These are phyloP conservation scores for Phylloscopus collybita DNA, from an alignment of 2,797 vertebrate species.

Conservation along the genomic window DNA sequence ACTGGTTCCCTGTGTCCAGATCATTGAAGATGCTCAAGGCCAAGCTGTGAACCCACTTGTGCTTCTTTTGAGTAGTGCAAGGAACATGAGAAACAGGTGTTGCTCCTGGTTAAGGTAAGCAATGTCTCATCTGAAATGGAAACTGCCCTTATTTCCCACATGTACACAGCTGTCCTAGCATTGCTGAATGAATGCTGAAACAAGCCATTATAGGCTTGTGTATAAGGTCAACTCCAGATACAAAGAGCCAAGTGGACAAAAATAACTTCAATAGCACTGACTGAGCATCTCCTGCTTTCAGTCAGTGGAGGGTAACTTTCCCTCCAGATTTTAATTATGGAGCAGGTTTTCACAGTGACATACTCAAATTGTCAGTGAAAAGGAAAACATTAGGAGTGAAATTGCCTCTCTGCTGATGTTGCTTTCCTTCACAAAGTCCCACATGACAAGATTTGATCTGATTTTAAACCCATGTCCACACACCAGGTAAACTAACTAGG, in stretches of 20 bases:
- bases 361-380: neutral
- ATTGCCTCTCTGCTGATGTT: neutral
- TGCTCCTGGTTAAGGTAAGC: neutral
- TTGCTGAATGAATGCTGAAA: neutral
- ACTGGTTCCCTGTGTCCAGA: neutral
- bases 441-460: neutral
- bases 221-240: neutral
- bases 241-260: neutral
- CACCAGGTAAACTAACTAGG: neutral
- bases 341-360: neutral
- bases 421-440: neutral
- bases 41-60: neutral
- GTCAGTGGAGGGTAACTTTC: neutral
- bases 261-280: neutral
- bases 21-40: neutral
- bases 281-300: neutral
- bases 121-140: neutral
- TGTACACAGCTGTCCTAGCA: neutral
- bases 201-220: neutral
- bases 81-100: fast-evolving
- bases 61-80: neutral
- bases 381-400: neutral
- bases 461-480: neutral
- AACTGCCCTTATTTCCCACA: neutral
- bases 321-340: neutral